Evolutionary conservation across 1,140 invertebrate species (phyloP).

Genomic region (Cardiocondyla obscurior): DNA sequence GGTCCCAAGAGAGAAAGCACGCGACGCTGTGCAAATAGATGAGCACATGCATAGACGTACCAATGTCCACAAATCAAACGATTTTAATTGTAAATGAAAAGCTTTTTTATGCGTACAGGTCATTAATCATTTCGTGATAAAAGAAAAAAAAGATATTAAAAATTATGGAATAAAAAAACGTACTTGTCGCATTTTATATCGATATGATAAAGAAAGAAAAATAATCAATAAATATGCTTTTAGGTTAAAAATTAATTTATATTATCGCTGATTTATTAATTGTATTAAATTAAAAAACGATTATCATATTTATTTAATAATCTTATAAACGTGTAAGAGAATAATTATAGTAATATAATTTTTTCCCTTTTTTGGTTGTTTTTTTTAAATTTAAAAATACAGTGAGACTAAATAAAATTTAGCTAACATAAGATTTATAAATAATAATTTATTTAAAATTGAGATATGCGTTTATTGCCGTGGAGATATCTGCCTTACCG

Average conservation of each 20-base stretch:
- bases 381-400: too few species aligned
- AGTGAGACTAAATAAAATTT: too few species aligned
- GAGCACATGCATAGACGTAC: conserved; percentile 61
- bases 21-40: conserved; percentile 62
- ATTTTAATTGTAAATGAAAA: conserved; percentile 23
- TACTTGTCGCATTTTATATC: background rate
- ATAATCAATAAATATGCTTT: background rate
- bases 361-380: too few species aligned
- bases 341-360: background rate
- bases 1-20: conserved; percentile 6
- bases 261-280: background rate
- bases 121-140: conserved; percentile 52
- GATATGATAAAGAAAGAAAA: too few species aligned
- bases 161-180: background rate
- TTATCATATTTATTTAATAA: background rate
- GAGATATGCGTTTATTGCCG: background rate
- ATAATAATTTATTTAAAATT: background rate
- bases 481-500: background rate
- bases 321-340: background rate
- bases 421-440: background rate
- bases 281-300: background rate
- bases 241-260: background rate
- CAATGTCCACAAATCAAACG: conserved; percentile 32
- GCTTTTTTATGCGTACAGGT: conserved; percentile 7
- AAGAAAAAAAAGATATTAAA: background rate